Evolutionary conservation across 1,140 invertebrate species (phyloP).

Genomic region (Halyomorpha halys): DNA sequence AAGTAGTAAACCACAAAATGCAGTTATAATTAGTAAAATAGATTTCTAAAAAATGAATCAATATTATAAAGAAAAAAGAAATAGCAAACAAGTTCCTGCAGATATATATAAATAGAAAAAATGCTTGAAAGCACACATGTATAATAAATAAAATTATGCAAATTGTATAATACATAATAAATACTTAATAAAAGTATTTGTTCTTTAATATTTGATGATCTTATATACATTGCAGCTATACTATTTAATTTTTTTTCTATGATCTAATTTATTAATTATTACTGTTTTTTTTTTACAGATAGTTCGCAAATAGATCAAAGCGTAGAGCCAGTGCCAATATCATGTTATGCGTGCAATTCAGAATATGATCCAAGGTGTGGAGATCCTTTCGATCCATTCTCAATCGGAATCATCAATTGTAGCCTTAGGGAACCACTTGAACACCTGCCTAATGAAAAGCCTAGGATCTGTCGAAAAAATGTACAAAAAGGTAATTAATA

Average conservation of each 20-base stretch:
- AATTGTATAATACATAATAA: too few species aligned
- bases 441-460: constrained; percentile 49
- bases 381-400: constrained; percentile 70
- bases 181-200: too few species aligned
- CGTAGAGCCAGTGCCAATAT: constrained; percentile 33
- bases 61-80: too few species aligned
- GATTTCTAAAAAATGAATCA: too few species aligned
- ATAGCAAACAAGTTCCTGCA: too few species aligned
- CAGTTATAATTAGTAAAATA: too few species aligned
- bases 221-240: too few species aligned
- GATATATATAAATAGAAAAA: too few species aligned
- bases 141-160: too few species aligned
- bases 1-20: too few species aligned
- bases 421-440: constrained; percentile 56
- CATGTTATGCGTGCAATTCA: constrained; percentile 78
- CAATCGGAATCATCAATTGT: constrained; percentile 71
- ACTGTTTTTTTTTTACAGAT: constrained; percentile 3
- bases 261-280: constrained; percentile 1
- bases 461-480: constrained; percentile 67
- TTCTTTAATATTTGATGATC: too few species aligned
- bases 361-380: constrained; percentile 73
- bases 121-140: too few species aligned
- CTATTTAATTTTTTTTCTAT: not conserved
- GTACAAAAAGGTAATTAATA: constrained; percentile 53
- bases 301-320: not conserved